Evolutionary conservation across 2,113 vertebrate genomes (phyloP).

Genomic region (Nothobranchius furzeri): DNA sequence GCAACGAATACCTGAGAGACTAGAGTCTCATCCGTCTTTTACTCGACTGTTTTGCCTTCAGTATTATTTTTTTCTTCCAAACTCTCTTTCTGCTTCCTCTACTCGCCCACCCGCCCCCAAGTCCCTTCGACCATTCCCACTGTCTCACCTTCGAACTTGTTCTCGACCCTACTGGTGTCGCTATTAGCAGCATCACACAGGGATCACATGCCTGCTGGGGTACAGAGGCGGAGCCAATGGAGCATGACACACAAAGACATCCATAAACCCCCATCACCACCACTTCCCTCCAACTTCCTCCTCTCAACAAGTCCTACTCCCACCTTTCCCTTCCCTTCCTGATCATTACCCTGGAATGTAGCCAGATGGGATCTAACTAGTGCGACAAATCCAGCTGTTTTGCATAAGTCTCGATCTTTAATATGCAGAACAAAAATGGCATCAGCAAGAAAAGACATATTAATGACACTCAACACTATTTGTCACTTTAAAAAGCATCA

Average conservation of each 20-base stretch:
- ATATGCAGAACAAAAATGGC: background rate
- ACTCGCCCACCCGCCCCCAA: background rate
- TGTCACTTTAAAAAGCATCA: slow-evolving; percentile 20
- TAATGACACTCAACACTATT: background rate
- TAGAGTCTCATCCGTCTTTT: slow-evolving; percentile 63
- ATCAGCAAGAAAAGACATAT: background rate
- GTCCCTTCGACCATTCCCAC: background rate
- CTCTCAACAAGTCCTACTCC: slow-evolving; percentile 41
- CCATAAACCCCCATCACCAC: slow-evolving; percentile 41
- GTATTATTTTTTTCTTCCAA: slow-evolving; percentile 21
- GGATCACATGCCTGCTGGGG: slow-evolving; percentile 64
- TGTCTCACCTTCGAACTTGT: slow-evolving; percentile 53
- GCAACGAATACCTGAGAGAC: slow-evolving; percentile 78
- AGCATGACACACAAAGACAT: slow-evolving; percentile 65
- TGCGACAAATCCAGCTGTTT: slow-evolving; percentile 34
- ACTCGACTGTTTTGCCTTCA: slow-evolving; percentile 35
- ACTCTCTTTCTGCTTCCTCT: slow-evolving; percentile 11
- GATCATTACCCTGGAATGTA: slow-evolving; percentile 62
- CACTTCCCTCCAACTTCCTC: slow-evolving; percentile 54
- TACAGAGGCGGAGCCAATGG: slow-evolving; percentile 66
- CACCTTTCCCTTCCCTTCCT: slow-evolving; percentile 46
- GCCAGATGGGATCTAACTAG: slow-evolving; percentile 58
- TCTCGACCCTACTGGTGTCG: slow-evolving; percentile 54
- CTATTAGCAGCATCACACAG: slow-evolving; percentile 60
- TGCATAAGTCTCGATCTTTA: background rate